Base-by-base conservation (phyloP, 2,888 invertebrate species). In the Isotomurus palustris region DNA sequence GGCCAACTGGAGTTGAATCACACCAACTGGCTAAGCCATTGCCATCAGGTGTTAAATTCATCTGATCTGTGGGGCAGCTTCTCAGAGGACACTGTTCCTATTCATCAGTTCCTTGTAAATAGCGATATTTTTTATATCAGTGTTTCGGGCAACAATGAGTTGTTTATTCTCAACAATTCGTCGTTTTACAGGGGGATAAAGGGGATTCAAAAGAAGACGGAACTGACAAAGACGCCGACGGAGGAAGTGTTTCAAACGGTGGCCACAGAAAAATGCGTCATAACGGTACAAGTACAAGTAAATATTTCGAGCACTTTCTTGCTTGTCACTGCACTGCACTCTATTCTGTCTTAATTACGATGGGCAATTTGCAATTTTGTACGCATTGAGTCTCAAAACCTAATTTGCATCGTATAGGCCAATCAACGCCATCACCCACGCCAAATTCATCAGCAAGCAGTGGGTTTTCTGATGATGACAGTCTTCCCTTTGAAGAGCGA, bases 391-490 rank as follows among this genome's bases (percentile, higher is more conserved):
- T n/a, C n/a, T n/a, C n/a, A n/a, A n/a, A n/a, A n/a, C n/a, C n/a
- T n/a, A n/a, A n/a, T n/a, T n/a, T 32, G 14, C 8, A 10, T n/a
- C 40, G 36, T 43, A 19, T 25, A 67, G 72, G 71, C 55, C 70
- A 68, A 59, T 71, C 69, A 14, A 71, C 71, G 17, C 71, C 71
- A n/a, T 69, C 68, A 63, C 77, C 73, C 66, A 85, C 83, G 69
- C 85, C 83, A 74, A 68, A 70, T 48, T 79, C 74, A 67, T 86
- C 84, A 67, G 86, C 84, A 67, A 84, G 84, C 61, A 89, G 89
- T 61, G 90, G 89, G 48, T 88, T 90, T 78, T 90, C 89, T 73
- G 91, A 91, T 80, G 91, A 91, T 79, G 91, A 91, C 79, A 88
- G 88, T 75, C 82, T 88, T 72, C 81, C 71, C 82, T 69, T 68